Base-by-base conservation (phyloP, 2,888 invertebrate species). In the Calameuta pallipes region DNA sequence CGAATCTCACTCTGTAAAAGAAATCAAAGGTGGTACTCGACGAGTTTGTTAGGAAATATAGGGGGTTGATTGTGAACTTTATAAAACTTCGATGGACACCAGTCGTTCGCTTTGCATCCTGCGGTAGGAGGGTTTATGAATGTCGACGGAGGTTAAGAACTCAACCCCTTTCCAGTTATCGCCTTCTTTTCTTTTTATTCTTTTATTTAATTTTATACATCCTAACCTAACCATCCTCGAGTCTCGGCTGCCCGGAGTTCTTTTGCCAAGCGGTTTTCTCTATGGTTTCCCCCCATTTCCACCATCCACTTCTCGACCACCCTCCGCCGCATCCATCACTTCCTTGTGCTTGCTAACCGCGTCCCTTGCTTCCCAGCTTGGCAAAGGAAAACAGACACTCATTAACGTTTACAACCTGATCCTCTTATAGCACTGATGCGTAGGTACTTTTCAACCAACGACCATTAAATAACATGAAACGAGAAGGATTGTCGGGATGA, bases 121-220 rank as follows among this genome's bases (percentile, higher is more conserved):
- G 37, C 31, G 33, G 74, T 15, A 34, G 13, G 31, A 68, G 30
- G 33, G 56, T 69, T 75, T 68, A 78, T 68, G 73, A 76, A 73
- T 76, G 78, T 78, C 73, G 76, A 37, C 76, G 36, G 68, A 78
- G 73, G 78, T 78, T 78, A 75, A 76, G 73, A 73, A 73, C 76
- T 71, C 6, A 23, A n/a, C 69, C 73, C 15, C 36, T 30, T 37
- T 73, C 78, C n/a, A 74, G 74, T 74, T 74, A 74, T 36, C 74
- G n/a, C 74, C 36, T 74, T 36, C 36, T 74, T 41, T 74, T 74
- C 37, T 73, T 76, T 69, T 73, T 76, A 76, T 78, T 69, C 78
- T 69, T 76, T 76, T 73, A 76, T 76, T 78, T 78, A 78, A 78
- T 76, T 76, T 76, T 73, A 76, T 73, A 73, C 76, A 76, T 68